Percentiles rank a stretch among this genome's conserved stretches.
phyloP scores from a whole-genome alignment of 2,888 invertebrate genomes.

The Emmelina monodactyla region DNA sequence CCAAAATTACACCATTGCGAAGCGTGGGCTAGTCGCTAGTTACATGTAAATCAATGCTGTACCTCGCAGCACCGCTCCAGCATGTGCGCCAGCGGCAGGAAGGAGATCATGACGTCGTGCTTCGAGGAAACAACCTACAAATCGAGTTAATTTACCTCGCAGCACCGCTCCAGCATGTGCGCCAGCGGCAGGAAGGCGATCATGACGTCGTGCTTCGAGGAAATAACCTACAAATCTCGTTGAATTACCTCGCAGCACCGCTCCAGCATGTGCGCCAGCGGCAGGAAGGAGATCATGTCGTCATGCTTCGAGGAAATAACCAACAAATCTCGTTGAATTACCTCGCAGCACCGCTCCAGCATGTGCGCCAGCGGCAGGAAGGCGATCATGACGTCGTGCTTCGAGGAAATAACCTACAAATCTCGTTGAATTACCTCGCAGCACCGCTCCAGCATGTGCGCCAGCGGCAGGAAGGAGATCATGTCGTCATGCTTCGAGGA shows the following conservation, averaged over 20 bases:
- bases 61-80: conserved; percentile 93
- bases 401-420: too few species aligned
- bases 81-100: conserved; percentile 97
- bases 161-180: conserved; percentile 96
- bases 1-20: too few species aligned
- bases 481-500: conserved; percentile 80
- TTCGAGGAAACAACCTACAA: too few species aligned
- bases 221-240: too few species aligned
- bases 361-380: conserved; percentile 86
- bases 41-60: too few species aligned
- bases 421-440: too few species aligned
- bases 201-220: conserved; percentile 81
- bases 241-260: conserved; percentile 90
- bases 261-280: conserved; percentile 97
- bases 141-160: too few species aligned
- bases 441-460: conserved; percentile 97
- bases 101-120: conserved; percentile 89
- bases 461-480: conserved; percentile 95
- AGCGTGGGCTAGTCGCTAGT: too few species aligned
- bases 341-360: not conserved
- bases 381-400: conserved; percentile 87
- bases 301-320: conserved; percentile 79
- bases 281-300: conserved; percentile 93
- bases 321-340: not conserved
- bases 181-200: conserved; percentile 96